Evolutionary conservation across 2,888 invertebrate genomes (phyloP).

Genomic region (Lordiphosa andalusiaca): DNA sequence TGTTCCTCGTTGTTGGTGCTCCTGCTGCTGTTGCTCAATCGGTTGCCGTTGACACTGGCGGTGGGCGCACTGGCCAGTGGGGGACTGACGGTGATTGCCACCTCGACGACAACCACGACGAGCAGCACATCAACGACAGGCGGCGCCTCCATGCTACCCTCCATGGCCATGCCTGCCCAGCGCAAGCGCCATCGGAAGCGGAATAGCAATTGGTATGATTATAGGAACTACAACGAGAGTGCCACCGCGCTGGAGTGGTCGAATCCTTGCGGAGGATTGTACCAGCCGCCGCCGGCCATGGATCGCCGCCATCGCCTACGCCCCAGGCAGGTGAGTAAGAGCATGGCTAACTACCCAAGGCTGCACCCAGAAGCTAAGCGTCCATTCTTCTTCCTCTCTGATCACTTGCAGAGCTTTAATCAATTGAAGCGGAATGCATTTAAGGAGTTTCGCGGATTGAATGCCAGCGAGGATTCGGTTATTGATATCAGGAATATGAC

Average conservation of each 20-base stretch:
- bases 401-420: conserved; percentile 62
- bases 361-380: not conserved
- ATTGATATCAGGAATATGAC: conserved; percentile 73
- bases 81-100: conserved; percentile 51
- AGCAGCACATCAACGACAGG: conserved; percentile 21
- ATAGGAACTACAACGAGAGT: conserved; percentile 69
- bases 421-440: conserved; percentile 65
- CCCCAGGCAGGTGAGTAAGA: conserved; percentile 59
- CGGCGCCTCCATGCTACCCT: not conserved
- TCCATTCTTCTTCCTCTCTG: too few relatives aligned
- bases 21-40: conserved; percentile 49
- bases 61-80: conserved; percentile 37
- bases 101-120: conserved; percentile 36
- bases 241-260: conserved; percentile 72
- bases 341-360: not conserved
- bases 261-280: conserved; percentile 75
- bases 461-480: conserved; percentile 58
- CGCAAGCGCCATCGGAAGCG: conserved; percentile 76
- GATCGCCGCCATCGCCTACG: conserved; percentile 46
- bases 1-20: conserved; percentile 45
- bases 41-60: conserved; percentile 31
- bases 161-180: conserved; percentile 11
- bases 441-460: conserved; percentile 66
- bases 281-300: conserved; percentile 54
- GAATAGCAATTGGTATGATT: conserved; percentile 75